Base-by-base conservation (phyloP, 1,140 invertebrate species). In the Sesamia nonagrioides region DNA sequence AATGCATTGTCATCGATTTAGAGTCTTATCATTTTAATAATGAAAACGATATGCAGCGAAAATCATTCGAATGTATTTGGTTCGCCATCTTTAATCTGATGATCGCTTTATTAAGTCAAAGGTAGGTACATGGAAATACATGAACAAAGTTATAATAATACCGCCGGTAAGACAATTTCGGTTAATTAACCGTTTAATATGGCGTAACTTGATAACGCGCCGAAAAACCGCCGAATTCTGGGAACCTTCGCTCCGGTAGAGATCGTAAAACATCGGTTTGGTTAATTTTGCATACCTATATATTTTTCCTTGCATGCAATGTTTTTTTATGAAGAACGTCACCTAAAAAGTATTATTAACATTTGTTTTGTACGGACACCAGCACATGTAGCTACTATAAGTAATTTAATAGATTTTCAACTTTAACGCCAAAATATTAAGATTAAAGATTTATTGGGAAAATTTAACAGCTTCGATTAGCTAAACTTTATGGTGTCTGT, bases 141-240 rank as follows among this genome's bases (percentile, higher is more conserved):
- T 15, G 13, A 52, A 18, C 40, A 45, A 33, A 66, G 21, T 71
- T 45, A 45, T 60, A 42, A 60, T 58, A 63, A 35, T 37, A 61
- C 33, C 73, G n/a, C 6, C 17, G 37, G 73, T 75, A 75, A 75
- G 18, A 61, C 40, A 75, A 75, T 75, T 13, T 75, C 18, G 33
- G 56, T 63, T 75, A 75, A 75, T 75, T 75, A 63, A 63, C 73
- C 73, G 58, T 45, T 75, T 50, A 75, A 75, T 63, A 63, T 37
- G 56, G 27, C 73, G 73, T 63, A 75, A 75, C 73, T 40, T 33
- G 73, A 75, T 75, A 75, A 58, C 61, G 35, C 61, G 35, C 48
- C 74, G 50, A 68, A 77, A 77, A 27, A n/a, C 61, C 60, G 74
- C 17, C 60, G 1, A 18, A 40, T 68, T 77, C 74, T 15, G 45